Evolutionary conservation across 2,888 invertebrate species (phyloP).

Genomic region (Agriotes lineatus): DNA sequence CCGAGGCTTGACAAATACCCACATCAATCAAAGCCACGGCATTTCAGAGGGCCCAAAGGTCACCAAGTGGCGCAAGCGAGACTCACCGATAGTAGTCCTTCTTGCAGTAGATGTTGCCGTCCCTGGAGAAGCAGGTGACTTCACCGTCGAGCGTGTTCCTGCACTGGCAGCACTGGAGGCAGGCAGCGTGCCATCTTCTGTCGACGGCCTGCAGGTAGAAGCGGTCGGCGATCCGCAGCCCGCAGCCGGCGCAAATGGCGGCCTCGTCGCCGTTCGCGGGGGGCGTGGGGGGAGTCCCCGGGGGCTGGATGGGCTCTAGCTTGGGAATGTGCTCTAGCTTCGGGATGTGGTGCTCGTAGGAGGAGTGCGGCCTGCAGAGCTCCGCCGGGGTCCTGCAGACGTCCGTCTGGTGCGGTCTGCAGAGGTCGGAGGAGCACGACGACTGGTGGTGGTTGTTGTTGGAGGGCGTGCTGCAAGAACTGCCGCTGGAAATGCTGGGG

Average conservation of each 20-base stretch:
- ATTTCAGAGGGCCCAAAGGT: too few relatives aligned
- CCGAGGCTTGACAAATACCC: too few relatives aligned
- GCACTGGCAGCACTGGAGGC: slow-evolving; percentile 92
- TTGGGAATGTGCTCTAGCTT: slow-evolving; percentile 71
- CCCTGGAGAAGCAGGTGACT: slow-evolving; percentile 91
- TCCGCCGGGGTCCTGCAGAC: slow-evolving; percentile 53
- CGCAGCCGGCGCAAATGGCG: slow-evolving; percentile 88
- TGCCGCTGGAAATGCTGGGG: slow-evolving; percentile 70
- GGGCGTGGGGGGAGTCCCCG: slow-evolving; percentile 66
- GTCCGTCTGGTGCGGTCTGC: slow-evolving; percentile 61
- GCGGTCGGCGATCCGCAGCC: slow-evolving; percentile 86
- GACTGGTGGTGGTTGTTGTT: slow-evolving; percentile 71
- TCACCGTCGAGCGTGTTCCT: slow-evolving; percentile 90
- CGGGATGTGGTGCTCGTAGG: slow-evolving; percentile 68
- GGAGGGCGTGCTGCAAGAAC: slow-evolving; percentile 71
- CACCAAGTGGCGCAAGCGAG: background rate
- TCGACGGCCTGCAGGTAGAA: slow-evolving; percentile 94
- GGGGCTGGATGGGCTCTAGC: slow-evolving; percentile 70
- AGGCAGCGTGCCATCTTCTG: slow-evolving; percentile 92
- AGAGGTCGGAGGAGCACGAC: slow-evolving; percentile 65
- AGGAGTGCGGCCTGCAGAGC: slow-evolving; percentile 59
- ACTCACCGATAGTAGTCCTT: slow-evolving; percentile 96
- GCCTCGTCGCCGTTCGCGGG: slow-evolving; percentile 65
- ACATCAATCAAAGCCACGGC: too few relatives aligned
- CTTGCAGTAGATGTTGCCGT: slow-evolving; percentile 96